Evolutionary conservation across 1,140 invertebrate genomes (phyloP).

Genomic region (Rhagoletis zephyria): DNA sequence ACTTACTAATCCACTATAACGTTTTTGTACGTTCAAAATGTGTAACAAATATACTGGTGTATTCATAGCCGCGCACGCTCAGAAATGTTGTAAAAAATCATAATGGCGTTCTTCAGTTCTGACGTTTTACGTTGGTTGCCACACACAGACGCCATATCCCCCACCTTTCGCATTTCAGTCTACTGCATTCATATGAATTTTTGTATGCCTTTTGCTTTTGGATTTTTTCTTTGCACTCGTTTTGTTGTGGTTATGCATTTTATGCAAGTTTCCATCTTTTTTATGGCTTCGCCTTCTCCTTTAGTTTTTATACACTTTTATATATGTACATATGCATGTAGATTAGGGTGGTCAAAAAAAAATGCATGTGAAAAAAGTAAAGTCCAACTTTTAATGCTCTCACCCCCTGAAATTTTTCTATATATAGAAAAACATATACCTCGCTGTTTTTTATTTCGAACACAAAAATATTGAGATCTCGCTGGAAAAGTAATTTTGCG

Average conservation of each 20-base stretch:
- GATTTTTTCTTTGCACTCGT: neutral
- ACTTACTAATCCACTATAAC: no score
- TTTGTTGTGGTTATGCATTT: slow-evolving; percentile 49
- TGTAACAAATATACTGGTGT: neutral
- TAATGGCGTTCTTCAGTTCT: slow-evolving; percentile 39
- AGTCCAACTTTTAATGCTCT: no score
- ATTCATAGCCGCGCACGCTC: slow-evolving; percentile 19
- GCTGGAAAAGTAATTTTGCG: no score
- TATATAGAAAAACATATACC: no score
- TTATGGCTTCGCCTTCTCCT: neutral
- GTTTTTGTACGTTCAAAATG: no score
- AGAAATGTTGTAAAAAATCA: slow-evolving; percentile 41
- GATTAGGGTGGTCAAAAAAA: no score
- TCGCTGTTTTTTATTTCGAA: no score
- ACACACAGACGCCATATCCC: neutral
- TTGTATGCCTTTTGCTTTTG: neutral
- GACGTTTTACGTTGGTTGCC: neutral
- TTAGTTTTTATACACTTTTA: neutral
- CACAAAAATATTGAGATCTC: no score
- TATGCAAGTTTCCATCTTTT: slow-evolving; percentile 27
- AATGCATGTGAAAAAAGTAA: no score
- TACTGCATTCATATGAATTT: neutral
- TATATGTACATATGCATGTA: neutral
- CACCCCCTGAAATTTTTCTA: no score
- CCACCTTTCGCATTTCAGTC: neutral